Evolutionary conservation across 2,888 invertebrate genomes (phyloP), one percentile per base, ranked within the genome.

Genomic region (Drosophila peninsularis): DNA sequence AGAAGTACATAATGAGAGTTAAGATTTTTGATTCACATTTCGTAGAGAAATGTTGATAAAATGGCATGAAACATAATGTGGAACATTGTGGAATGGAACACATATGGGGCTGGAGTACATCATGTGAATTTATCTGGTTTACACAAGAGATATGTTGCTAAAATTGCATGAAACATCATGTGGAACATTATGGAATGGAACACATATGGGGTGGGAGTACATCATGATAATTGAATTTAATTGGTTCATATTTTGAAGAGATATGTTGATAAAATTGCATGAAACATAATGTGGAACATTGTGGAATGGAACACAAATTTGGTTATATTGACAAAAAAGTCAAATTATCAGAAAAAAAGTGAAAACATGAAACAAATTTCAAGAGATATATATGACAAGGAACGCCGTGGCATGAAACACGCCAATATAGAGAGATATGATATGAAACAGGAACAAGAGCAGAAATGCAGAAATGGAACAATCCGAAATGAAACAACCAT

Each of bases 11-110:
- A 7, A 19, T 5, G 19, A 17, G 9, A 17, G 17, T 17, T 7
- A 3, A n/a, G 7, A 0, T 9, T 0, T 3, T 17, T 17, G 4
- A 10, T 17, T 3, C 1, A 10, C 9, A 7, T 37, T 37, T 37
- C 7, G 6, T 36, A 14, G 14, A 36, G 36, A 36, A 14, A 6
- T 14, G 36, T n/a, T 36, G 2, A 36, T 13, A 36, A 14, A 5
- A 27, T 27, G 3, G 27, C 27, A 36, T 14, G 10, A 9, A 32
- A 32, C 9, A 34, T 9, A 41, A 13, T 17, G 36, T 24, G 52
- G 24, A 37, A 24, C 50, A 36, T 24, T 36, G 13, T 37, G 36
- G 52, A 52, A 52, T 37, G 52, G 11, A 52, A 52, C 36, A 24
- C 21, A 17, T 7, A 4, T 13, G 34, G 34, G 2, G 14, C 5